phyloP scores from a whole-genome alignment of 2,888 invertebrate genomes.

The Nomada hirtipes region DNA sequence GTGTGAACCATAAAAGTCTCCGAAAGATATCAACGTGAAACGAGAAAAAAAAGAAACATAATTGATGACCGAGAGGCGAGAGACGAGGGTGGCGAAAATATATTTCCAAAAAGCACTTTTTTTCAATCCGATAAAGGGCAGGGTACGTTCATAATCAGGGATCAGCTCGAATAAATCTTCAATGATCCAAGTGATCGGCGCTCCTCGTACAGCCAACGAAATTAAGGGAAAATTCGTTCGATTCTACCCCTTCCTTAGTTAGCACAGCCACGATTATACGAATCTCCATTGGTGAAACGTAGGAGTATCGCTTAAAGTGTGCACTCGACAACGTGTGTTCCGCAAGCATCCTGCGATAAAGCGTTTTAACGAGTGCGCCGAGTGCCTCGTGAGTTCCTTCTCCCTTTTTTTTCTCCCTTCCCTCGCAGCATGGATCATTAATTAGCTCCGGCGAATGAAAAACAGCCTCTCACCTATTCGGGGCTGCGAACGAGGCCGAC shows the following conservation, averaged over 20 bases:
- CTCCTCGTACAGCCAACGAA: too few species aligned
- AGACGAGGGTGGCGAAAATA: slow-evolving; percentile 17
- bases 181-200: too few species aligned
- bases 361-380: slow-evolving; percentile 70
- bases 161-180: neutral
- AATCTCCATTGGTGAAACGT: slow-evolving; percentile 41
- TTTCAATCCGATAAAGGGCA: neutral
- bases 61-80: slow-evolving; percentile 33
- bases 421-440: slow-evolving; percentile 62
- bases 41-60: slow-evolving; percentile 18
- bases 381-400: slow-evolving; percentile 60
- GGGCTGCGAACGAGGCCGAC: slow-evolving; percentile 44
- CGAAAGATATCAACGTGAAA: slow-evolving; percentile 7
- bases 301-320: slow-evolving; percentile 44
- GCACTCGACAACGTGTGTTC: slow-evolving; percentile 60
- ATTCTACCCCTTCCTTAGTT: neutral
- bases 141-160: neutral
- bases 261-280: slow-evolving; percentile 35
- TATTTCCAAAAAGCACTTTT: neutral
- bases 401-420: slow-evolving; percentile 24
- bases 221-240: slow-evolving; percentile 40
- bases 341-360: slow-evolving; percentile 68
- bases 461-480: slow-evolving; percentile 64
- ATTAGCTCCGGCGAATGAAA: slow-evolving; percentile 68
- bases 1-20: slow-evolving; percentile 28